These are phyloP conservation scores for Drosophila basisetae DNA, from an alignment of 2,888 invertebrate species.

Conservation along the genomic window DNA sequence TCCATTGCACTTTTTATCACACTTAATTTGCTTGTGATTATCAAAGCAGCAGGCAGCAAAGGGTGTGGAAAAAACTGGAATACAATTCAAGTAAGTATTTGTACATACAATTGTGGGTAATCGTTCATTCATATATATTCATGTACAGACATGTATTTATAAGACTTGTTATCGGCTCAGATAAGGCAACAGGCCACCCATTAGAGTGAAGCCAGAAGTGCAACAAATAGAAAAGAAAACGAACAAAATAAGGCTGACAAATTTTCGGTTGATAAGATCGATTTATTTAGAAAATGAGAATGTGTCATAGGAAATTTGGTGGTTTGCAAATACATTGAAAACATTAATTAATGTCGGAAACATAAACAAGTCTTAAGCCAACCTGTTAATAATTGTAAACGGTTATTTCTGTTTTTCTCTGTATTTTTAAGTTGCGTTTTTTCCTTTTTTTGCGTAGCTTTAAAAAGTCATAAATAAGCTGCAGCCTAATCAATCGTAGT, in stretches of 20 bases:
- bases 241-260: conserved; percentile 6
- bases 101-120: conserved; percentile 35
- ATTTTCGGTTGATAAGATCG: conserved; percentile 38
- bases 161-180: conserved; percentile 39
- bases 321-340: conserved; percentile 1
- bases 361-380: neutral
- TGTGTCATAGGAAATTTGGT: conserved; percentile 9
- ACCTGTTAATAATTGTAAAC: neutral
- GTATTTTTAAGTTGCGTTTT: neutral
- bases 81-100: conserved; percentile 20
- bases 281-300: conserved; percentile 35
- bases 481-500: neutral
- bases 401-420: neutral
- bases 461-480: neutral
- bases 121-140: conserved; percentile 28
- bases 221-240: neutral
- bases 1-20: conserved; percentile 40
- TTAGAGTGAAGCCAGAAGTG: conserved; percentile 21
- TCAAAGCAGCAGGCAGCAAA: neutral
- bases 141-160: conserved; percentile 22
- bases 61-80: neutral
- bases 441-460: neutral
- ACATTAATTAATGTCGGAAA: neutral
- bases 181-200: conserved; percentile 44
- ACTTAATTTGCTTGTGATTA: conserved; percentile 36